Percentiles rank a stretch among this genome's conserved stretches.
Evolutionary conservation across 2,797 vertebrate genomes (phyloP).

Genomic region (Clamator glandarius): DNA sequence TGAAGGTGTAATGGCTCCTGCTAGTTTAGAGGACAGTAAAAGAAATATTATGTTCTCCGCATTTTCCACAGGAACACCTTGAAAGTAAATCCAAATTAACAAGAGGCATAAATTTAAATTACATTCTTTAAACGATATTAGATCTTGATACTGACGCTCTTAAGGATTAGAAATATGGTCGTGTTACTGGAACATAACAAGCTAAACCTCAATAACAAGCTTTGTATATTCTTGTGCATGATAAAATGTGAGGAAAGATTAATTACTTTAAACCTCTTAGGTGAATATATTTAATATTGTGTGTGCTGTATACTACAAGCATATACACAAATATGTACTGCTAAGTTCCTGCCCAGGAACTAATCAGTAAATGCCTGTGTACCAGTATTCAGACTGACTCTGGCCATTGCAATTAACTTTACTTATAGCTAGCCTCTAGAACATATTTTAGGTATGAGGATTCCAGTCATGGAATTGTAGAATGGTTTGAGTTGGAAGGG

Average conservation of each 20-base stretch:
- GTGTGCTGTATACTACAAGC: neutral
- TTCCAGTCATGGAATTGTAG: too few relatives aligned
- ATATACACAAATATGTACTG: neutral
- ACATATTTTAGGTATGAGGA: neutral
- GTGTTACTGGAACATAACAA: neutral
- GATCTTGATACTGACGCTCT: neutral
- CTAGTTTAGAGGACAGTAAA: slow-evolving; percentile 1
- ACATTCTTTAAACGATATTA: neutral
- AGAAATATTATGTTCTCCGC: neutral
- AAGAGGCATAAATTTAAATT: neutral
- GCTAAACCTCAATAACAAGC: neutral
- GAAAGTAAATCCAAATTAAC: slow-evolving; percentile 26
- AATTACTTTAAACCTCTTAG: neutral
- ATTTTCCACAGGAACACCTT: neutral
- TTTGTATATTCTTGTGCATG: neutral
- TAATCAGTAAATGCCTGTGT: neutral
- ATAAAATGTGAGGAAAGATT: neutral
- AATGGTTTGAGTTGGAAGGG: too few relatives aligned
- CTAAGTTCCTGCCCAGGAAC: neutral
- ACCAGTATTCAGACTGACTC: neutral
- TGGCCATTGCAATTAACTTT: neutral
- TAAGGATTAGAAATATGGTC: neutral
- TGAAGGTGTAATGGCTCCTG: neutral
- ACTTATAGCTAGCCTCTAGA: neutral
- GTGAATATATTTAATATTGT: neutral